Evolutionary conservation across 2,888 invertebrate genomes (phyloP).

Genomic region (Tanytarsus gracilentus): DNA sequence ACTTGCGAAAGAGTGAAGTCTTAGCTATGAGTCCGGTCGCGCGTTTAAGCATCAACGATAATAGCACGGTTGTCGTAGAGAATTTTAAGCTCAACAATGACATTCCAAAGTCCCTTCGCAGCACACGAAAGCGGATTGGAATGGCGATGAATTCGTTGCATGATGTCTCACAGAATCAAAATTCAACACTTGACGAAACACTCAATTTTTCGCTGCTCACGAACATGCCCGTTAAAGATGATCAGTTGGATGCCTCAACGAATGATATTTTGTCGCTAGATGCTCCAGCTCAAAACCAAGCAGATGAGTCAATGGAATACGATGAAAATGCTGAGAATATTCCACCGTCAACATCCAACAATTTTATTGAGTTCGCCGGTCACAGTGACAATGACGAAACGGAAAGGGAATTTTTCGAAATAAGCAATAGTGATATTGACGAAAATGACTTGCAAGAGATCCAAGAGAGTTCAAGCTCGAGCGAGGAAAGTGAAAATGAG

Average conservation of each 20-base stretch:
- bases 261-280: neutral
- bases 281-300: neutral
- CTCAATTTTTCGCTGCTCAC: neutral
- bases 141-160: constrained; percentile 7
- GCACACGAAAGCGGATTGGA: constrained; percentile 20
- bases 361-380: neutral
- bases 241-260: no score
- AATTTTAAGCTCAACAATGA: neutral
- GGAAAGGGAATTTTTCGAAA: neutral
- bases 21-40: constrained; percentile 15
- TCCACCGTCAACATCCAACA: neutral
- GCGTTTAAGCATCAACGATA: constrained; percentile 3
- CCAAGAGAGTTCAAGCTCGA: neutral
- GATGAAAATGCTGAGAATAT: neutral
- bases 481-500: neutral
- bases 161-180: neutral
- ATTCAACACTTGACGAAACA: neutral
- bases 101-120: constrained; percentile 14
- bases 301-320: neutral
- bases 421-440: neutral
- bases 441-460: neutral
- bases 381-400: neutral
- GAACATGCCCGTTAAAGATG: neutral
- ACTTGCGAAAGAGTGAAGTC: neutral
- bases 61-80: neutral